Evolutionary conservation across 2,797 vertebrate genomes (phyloP).

Genomic region (Ceyx erithaca): DNA sequence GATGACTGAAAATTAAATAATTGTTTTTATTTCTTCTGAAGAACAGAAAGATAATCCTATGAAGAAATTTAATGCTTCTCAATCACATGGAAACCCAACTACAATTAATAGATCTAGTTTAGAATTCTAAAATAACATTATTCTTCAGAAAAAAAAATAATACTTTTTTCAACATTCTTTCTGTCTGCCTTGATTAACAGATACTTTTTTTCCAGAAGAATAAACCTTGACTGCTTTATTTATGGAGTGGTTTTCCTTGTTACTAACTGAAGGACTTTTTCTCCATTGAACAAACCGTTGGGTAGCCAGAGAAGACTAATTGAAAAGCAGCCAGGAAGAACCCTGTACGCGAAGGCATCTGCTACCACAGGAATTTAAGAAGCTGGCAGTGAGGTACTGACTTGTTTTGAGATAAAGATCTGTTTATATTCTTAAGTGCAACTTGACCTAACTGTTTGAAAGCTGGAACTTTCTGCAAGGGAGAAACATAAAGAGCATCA

Average conservation of each 20-base stretch:
- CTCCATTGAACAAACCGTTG: background rate
- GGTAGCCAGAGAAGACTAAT: background rate
- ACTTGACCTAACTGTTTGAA: background rate
- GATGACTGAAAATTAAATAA: background rate
- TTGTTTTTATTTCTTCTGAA: background rate
- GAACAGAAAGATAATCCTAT: background rate
- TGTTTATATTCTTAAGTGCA: background rate
- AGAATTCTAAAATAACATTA: background rate
- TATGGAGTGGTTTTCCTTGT: background rate
- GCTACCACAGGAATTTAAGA: background rate
- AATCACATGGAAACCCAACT: background rate
- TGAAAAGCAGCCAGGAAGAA: constrained; percentile 6
- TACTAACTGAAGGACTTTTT: background rate
- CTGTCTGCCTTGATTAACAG: background rate
- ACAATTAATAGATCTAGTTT: background rate
- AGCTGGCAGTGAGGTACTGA: background rate
- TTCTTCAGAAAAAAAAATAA: background rate
- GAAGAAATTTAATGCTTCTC: background rate
- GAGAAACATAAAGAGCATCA: background rate
- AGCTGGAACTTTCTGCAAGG: background rate
- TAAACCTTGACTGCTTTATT: background rate
- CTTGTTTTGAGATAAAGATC: background rate
- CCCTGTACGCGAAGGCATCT: background rate
- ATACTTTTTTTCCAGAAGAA: background rate
- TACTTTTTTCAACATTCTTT: background rate